phyloP scores from a whole-genome alignment of 2,888 invertebrate genomes.

The Blera fallax region DNA sequence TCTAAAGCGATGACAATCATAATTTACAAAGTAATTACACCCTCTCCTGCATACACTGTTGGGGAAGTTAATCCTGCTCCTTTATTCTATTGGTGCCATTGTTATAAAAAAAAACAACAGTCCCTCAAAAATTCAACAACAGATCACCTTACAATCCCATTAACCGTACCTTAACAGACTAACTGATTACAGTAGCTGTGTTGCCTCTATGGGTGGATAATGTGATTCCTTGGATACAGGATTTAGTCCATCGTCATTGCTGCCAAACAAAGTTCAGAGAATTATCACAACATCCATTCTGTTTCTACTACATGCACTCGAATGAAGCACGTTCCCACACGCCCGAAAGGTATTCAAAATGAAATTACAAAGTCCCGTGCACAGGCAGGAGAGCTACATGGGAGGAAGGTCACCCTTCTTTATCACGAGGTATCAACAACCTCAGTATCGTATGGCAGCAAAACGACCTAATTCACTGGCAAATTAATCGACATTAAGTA shows the following conservation, averaged over 20 bases:
- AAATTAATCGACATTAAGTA: constrained; percentile 59
- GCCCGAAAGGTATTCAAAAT: neutral
- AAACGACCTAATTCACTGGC: constrained; percentile 58
- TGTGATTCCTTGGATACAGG: constrained; percentile 3
- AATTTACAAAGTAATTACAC: constrained; percentile 46
- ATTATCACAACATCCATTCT: neutral
- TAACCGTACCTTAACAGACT: constrained; percentile 24
- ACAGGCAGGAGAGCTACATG: neutral
- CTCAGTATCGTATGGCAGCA: neutral
- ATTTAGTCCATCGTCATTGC: neutral
- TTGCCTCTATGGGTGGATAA: neutral
- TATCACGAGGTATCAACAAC: neutral
- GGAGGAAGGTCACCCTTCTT: neutral
- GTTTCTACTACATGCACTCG: neutral
- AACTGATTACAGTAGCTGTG: constrained; percentile 40
- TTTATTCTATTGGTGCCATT: neutral
- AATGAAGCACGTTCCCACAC: constrained; percentile 1
- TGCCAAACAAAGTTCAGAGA: constrained; percentile 35
- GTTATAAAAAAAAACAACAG: neutral
- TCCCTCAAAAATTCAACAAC: constrained; percentile 2
- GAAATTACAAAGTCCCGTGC: neutral
- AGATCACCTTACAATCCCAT: constrained; percentile 39
- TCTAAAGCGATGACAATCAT: constrained; percentile 25
- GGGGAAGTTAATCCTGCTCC: constrained; percentile 7
- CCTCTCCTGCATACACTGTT: neutral